Base-by-base conservation (phyloP, 2,113 vertebrate species). In the Eudyptes chrysolophus region DNA sequence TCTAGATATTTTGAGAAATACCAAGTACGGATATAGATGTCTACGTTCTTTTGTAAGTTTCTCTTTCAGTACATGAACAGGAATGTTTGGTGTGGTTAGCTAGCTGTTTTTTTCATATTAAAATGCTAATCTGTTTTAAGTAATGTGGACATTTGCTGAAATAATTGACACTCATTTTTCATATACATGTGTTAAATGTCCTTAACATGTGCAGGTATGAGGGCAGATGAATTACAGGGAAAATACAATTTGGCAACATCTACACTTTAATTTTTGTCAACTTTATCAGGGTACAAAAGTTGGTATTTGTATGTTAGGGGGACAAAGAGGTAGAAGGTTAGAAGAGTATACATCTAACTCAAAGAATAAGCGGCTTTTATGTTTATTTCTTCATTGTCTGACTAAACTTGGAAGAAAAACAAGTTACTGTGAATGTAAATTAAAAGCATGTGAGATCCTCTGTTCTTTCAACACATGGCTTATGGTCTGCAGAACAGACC, bases 151-250 rank as follows among this genome's bases (percentile, higher is more conserved):
- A 4, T 6, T 49, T 74, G 10, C 25, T 58, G 60, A 81, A 58
- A 46, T 79, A 62, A 40, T 10, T 34, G 8, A 24, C 2, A 2
- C 1, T 26, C 5, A 14, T 52, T 65, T 87, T 81, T 54, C 11
- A 27, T n/a, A 15, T 57, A 5, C 0, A 0, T n/a, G 10, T 64
- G 6, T n/a, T 81, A 38, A 61, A 18, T 44, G 9, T 46, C 8
- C 26, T 91, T 57, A 79, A n/a, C 6, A 0, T 16, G 38, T 30
- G 19, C 24, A 44, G 30, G 13, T 42, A 16, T 8, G 7, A 87
- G 10, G 26, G 7, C 24, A 81, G 22, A 46, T 57, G 18, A 58
- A 54, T 75, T 78, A 66, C 27, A 62, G 24, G 24, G 22, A 69
- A 52, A 77, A n/a, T 11, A n/a, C 3, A 22, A 3, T 30, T 81